phyloP scores from a whole-genome alignment of 2,797 vertebrate species.

The Acipenser ruthenus region DNA sequence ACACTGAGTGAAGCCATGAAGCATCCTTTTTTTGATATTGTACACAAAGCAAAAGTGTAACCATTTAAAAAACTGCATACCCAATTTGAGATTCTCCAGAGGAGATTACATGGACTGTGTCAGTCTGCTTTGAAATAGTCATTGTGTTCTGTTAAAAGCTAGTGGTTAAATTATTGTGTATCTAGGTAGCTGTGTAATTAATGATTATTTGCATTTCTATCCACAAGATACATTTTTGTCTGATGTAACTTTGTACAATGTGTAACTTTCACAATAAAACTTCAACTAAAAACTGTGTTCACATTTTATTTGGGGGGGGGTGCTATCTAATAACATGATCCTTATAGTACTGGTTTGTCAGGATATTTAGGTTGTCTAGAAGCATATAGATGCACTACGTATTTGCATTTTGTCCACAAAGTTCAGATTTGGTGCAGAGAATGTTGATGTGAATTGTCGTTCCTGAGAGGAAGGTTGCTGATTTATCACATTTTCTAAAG shows the following conservation, averaged over 20 bases:
- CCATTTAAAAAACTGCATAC: conserved; percentile 17
- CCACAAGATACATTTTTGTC: background rate
- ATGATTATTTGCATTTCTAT: conserved; percentile 8
- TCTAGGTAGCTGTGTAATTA: conserved; percentile 42
- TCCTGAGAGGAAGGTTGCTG: no score
- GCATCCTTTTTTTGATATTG: conserved; percentile 67
- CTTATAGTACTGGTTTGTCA: no score
- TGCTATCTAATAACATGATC: no score
- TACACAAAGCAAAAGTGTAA: conserved; percentile 22
- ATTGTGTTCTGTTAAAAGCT: conserved; percentile 6
- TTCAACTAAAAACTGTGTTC: no score
- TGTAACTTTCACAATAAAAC: conserved; percentile 52
- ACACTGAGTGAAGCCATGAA: conserved; percentile 66
- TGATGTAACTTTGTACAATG: conserved; percentile 26
- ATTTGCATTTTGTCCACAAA: no score
- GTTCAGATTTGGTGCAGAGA: no score
- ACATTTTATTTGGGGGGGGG: no score
- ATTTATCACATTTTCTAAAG: no score
- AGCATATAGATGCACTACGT: no score
- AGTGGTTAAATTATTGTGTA: conserved; percentile 59
- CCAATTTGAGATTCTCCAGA: conserved; percentile 37
- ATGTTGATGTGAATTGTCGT: no score
- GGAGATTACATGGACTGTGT: conserved; percentile 69
- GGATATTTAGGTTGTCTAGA: no score
- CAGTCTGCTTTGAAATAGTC: conserved; percentile 58